Percentiles rank a stretch among this genome's conserved stretches.
Evolutionary conservation across 2,113 vertebrate species (phyloP).

Genomic region (Hylia prasina): DNA sequence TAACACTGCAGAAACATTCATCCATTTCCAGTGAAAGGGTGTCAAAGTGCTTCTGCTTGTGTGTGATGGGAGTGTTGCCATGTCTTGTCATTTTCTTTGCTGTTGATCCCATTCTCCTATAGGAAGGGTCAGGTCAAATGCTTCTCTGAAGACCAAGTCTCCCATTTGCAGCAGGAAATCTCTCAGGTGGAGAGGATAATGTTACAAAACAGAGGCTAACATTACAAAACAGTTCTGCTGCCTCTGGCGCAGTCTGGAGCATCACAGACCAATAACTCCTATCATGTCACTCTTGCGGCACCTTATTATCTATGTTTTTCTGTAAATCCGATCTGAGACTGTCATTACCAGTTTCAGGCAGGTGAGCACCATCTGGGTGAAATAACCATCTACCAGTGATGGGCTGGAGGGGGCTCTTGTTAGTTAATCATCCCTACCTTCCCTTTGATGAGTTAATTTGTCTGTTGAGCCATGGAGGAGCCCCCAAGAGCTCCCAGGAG

Average conservation of each 20-base stretch:
- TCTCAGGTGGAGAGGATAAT: background rate
- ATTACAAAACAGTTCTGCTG: slow-evolving; percentile 25
- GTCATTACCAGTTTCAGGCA: slow-evolving; percentile 62
- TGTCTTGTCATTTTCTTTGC: slow-evolving; percentile 7
- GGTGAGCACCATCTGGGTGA: slow-evolving; percentile 64
- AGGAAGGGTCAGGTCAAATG: slow-evolving; percentile 18
- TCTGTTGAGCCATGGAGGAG: slow-evolving; percentile 51
- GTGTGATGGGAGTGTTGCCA: background rate
- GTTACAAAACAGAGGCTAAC: slow-evolving; percentile 54
- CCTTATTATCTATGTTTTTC: slow-evolving; percentile 24
- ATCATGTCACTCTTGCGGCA: slow-evolving; percentile 15
- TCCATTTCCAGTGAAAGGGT: slow-evolving; percentile 31
- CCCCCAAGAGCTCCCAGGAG: slow-evolving; percentile 57
- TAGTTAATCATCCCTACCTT: slow-evolving; percentile 66
- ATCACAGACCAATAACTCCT: background rate
- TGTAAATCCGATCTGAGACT: slow-evolving; percentile 33
- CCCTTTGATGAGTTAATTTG: slow-evolving; percentile 64
- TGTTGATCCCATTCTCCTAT: background rate
- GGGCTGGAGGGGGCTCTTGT: slow-evolving; percentile 60
- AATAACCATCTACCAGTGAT: slow-evolving; percentile 47
- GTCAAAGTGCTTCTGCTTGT: background rate
- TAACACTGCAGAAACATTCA: slow-evolving; percentile 25
- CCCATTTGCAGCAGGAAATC: slow-evolving; percentile 9
- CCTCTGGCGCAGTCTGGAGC: slow-evolving; percentile 4
- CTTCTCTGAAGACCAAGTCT: background rate